These are phyloP conservation scores for Rhea pennata DNA, from an alignment of 2,113 vertebrate genomes.

Conservation along the genomic window DNA sequence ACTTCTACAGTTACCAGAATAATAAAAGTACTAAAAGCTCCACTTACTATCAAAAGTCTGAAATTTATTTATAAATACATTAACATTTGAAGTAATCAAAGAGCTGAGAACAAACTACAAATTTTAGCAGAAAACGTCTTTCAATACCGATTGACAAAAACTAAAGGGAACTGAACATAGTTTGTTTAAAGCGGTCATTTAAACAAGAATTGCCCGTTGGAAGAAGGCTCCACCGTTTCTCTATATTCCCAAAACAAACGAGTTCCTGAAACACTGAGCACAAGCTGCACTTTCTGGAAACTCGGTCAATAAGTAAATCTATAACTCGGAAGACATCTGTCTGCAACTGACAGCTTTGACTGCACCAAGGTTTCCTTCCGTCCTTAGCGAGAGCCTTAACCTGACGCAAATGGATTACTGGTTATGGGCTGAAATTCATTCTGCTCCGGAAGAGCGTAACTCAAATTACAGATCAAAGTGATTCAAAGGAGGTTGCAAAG, in stretches of 20 bases:
- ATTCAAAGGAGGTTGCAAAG: background rate
- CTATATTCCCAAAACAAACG: background rate
- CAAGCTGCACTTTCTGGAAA: background rate
- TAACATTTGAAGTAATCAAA: background rate
- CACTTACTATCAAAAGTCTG: background rate
- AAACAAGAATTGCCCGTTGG: background rate
- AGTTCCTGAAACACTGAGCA: background rate
- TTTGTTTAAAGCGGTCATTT: background rate
- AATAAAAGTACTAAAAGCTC: no score
- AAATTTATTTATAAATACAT: background rate
- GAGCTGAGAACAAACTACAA: background rate
- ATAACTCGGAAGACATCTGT: background rate
- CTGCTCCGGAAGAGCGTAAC: background rate
- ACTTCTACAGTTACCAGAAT: background rate
- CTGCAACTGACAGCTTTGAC: background rate
- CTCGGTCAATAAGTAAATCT: background rate
- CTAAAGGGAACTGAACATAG: background rate
- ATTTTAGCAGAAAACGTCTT: background rate
- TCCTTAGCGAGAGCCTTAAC: background rate
- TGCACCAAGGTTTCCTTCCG: background rate
- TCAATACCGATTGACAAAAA: background rate
- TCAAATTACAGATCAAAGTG: background rate
- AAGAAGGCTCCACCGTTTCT: background rate
- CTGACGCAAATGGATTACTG: background rate
- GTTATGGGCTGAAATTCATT: background rate